Percentiles rank a stretch among this genome's conserved stretches.
These are phyloP conservation scores for Saimiri boliviensis DNA, from an alignment of 2,113 vertebrate species.

Conservation along the genomic window DNA sequence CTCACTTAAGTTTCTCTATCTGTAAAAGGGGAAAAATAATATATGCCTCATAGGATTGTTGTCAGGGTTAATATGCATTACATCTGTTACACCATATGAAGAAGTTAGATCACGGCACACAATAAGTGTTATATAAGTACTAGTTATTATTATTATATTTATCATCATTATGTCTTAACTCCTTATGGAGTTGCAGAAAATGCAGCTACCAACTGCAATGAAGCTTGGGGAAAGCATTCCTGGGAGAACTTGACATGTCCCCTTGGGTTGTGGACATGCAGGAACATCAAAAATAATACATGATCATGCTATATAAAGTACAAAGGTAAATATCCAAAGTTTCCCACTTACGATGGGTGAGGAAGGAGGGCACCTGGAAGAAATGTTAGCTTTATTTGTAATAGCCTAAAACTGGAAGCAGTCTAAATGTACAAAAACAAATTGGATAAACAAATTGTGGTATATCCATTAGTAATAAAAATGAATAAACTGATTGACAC, in stretches of 20 bases:
- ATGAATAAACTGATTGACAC: neutral
- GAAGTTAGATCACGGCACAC: neutral
- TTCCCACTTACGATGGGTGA: neutral
- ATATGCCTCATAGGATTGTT: neutral
- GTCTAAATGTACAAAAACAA: slow-evolving; percentile 11
- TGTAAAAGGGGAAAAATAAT: neutral
- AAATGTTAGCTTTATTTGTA: neutral
- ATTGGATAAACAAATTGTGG: neutral
- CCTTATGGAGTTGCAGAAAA: neutral
- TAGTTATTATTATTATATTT: neutral
- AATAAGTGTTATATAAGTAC: neutral
- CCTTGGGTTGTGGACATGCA: neutral
- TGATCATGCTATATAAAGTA: neutral
- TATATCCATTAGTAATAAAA: neutral
- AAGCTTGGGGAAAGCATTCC: neutral
- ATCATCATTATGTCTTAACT: neutral
- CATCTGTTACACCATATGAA: neutral
- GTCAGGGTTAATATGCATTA: neutral
- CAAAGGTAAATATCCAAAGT: neutral
- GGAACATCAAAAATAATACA: neutral
- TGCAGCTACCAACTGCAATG: neutral
- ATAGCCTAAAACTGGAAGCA: neutral
- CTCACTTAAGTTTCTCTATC: neutral
- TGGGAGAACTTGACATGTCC: neutral
- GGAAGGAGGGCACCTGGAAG: neutral